phyloP scores from a whole-genome alignment of 2,113 vertebrate species.

The Petrocephalus zakoni region DNA sequence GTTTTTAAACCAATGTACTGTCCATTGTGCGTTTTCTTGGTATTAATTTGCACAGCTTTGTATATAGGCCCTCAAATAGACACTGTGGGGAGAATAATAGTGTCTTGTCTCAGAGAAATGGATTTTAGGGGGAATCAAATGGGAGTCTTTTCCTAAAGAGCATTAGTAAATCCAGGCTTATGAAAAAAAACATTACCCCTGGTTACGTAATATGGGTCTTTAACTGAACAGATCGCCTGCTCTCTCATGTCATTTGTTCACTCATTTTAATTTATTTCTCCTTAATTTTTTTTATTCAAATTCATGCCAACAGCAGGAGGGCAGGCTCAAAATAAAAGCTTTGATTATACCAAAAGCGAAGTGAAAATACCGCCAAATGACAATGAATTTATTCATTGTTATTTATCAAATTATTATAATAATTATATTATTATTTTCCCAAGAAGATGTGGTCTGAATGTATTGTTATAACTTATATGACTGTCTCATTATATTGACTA shows the following conservation, averaged over 20 bases:
- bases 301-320: neutral
- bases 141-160: neutral
- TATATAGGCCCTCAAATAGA: neutral
- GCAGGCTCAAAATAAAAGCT: neutral
- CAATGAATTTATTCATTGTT: neutral
- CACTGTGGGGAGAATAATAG: neutral
- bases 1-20: neutral
- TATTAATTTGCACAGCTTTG: neutral
- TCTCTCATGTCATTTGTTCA: neutral
- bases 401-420: neutral
- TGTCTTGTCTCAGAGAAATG: neutral
- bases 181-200: constrained; percentile 5
- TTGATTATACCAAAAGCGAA: neutral
- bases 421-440: neutral
- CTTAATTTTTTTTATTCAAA: neutral
- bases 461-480: neutral
- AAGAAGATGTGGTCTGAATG: neutral
- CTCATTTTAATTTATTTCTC: constrained; percentile 12
- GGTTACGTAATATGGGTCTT: constrained; percentile 7
- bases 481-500: neutral
- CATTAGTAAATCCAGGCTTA: constrained; percentile 20
- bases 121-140: neutral
- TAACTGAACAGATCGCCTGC: constrained; percentile 2
- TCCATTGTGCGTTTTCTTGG: neutral
- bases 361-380: neutral